Base-by-base conservation (phyloP, 35 echinoderm and acorn worm species). In the Amphiura filiformis region DNA sequence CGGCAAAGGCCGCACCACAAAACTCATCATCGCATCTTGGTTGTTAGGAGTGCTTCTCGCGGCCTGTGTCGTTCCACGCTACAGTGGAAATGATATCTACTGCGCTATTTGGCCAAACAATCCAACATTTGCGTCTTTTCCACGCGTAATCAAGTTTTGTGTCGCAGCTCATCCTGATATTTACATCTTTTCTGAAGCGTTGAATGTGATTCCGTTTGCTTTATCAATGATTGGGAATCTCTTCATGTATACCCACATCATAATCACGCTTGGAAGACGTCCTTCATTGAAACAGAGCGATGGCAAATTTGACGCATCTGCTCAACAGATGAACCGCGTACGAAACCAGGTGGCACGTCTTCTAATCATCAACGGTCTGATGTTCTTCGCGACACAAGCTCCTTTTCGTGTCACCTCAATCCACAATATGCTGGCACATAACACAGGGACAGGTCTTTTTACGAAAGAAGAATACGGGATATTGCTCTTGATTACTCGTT, bases 331-430 rank as follows among this genome's bases (percentile, higher is more conserved):
- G 81, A 39, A 76, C 42, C 80, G 86, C 81, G 91, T 88, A 65
- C 89, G 89, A 75, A 98, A 94, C 49, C 95, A 94, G 56, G 89
- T 98, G 22, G 92, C 89, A 28, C 82, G 83, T 32, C 85, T 98
- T 88, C 79, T 98, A 14, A 89, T 98, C 80, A 89, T 90, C 17
- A 98, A 92, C 56, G 92, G 89, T 9, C 88, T 86, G 1, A 89
- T 94, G 18, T 98, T 90, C 65, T 84, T 98, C 20, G 78, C 94
- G 32, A 94, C 92, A 42, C 88, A 93, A 38, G 86, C 91, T 30
- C 95, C 95, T 22, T 98, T 90, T 91, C 77, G 92, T 39, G 47
- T 97, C 39, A 39, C 93, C 32, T 92, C 84, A 52, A 80, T 94
- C 23, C 85, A 83, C 28, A n/a, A 82, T 41, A 94, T 93, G 7